Percentiles rank a stretch among this genome's conserved stretches.
Conservation (phyloP, 2,888 invertebrate species). For the Aphrophora alni region DNA sequence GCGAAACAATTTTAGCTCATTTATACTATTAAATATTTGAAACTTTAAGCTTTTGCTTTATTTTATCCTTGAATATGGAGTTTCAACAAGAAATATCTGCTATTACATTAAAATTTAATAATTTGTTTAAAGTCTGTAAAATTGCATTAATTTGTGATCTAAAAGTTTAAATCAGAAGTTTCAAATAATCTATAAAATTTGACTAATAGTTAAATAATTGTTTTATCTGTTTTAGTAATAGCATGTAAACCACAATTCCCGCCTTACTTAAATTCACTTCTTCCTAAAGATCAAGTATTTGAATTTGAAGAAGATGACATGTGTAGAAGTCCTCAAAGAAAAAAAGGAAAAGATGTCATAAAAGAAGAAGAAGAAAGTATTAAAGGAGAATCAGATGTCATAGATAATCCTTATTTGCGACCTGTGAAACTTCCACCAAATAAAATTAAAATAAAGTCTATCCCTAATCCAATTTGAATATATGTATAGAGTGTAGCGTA, state of each 20-base stretch:
- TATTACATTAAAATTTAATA: no score
- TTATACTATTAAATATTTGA: no score
- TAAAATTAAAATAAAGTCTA: conserved; percentile 50
- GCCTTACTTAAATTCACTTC: conserved; percentile 82
- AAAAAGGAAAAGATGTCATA: conserved; percentile 57
- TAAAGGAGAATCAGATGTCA: conserved; percentile 61
- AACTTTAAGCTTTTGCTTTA: no score
- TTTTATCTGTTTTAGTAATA: conserved; percentile 81
- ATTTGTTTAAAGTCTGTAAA: no score
- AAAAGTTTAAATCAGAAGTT: no score
- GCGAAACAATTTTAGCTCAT: no score
- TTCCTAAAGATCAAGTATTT: conserved; percentile 94
- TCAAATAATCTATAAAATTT: no score
- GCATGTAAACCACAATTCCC: conserved; percentile 84
- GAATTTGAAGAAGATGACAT: conserved; percentile 82
- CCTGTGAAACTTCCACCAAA: conserved; percentile 60
- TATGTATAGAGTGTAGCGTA: no score
- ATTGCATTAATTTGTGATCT: no score
- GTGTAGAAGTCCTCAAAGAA: conserved; percentile 52
- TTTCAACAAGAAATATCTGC: no score
- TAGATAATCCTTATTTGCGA: conserved; percentile 78
- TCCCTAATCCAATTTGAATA: neutral
- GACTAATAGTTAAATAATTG: no score
- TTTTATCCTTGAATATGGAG: no score
- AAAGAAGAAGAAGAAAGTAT: conserved; percentile 59